A percentile compares a stretch with the other conserved stretches of the same genome.
Evolutionary conservation across 2,113 vertebrate genomes (phyloP).

Genomic region (Etia nguti): DNA sequence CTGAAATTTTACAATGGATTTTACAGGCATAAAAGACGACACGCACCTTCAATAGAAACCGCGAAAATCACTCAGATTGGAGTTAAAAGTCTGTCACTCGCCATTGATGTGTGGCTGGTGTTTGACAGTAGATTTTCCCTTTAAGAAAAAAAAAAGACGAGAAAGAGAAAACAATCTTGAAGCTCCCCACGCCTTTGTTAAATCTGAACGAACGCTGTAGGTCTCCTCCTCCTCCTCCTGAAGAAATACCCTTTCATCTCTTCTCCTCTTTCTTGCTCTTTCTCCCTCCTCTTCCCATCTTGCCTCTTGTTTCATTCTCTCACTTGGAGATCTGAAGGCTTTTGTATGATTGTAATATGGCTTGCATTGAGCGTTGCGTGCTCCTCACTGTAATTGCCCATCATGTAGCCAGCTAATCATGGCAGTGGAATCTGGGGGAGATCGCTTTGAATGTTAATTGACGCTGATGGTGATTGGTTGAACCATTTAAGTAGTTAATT

Average conservation of each 20-base stretch:
- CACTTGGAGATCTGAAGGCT: constrained; percentile 48
- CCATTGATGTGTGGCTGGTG: constrained; percentile 27
- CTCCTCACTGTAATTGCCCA: constrained; percentile 58
- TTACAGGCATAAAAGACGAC: constrained; percentile 7
- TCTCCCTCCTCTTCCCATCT: constrained; percentile 38
- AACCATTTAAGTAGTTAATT: constrained; percentile 58
- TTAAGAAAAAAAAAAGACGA: background rate
- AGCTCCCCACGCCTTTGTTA: constrained; percentile 50
- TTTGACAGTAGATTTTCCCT: constrained; percentile 45
- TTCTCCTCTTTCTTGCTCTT: constrained; percentile 50
- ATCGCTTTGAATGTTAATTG: constrained; percentile 57
- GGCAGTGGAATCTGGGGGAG: constrained; percentile 46
- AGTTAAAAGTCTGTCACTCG: constrained; percentile 38
- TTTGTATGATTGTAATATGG: constrained; percentile 44
- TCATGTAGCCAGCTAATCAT: constrained; percentile 61
- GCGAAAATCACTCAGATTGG: constrained; percentile 26
- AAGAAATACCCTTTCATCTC: constrained; percentile 60
- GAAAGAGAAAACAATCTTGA: constrained; percentile 49
- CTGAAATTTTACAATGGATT: background rate
- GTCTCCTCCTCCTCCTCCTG: constrained; percentile 54
- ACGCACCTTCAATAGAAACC: constrained; percentile 10
- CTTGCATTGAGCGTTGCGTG: constrained; percentile 9
- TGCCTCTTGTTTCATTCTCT: constrained; percentile 37
- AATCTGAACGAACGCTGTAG: constrained; percentile 45
- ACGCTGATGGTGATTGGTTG: constrained; percentile 62